Base-by-base conservation (phyloP, 2,888 invertebrate genomes). In the Panzeria rudis region DNA sequence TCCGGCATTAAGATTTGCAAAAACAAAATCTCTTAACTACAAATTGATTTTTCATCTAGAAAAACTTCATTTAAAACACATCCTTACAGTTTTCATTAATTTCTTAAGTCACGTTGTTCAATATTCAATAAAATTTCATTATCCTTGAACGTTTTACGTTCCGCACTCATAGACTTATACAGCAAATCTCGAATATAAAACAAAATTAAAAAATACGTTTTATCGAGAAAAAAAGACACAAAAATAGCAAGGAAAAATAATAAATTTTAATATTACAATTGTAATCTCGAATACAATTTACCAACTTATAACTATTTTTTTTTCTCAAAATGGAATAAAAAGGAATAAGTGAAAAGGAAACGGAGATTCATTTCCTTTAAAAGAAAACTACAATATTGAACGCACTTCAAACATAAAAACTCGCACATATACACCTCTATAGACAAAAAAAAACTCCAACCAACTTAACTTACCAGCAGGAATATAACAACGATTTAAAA, bases 121-220 rank as follows among this genome's bases (percentile, higher is more conserved):
- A 85, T 79, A 85, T 85, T 82, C 75, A 75, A 85, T 82, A 82
- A 85, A 85, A 85, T 82, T 78, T 82, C 82, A 82, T 82, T 85
- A 85, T 85, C 64, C 85, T 71, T 71, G 17, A 83, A 77, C 56
- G 66, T 50, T 66, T 73, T 59, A 23, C 29, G 32, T 73, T 15
- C 47, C 56, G 56, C 25, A 54, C 50, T 44, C 23, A 52, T 47
- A 35, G 15, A 50, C 54, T 17, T 13, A 41, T 20, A 54, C 41
- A 11, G 17, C 17, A 68, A 68, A 52, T 62, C 35, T 32, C 3
- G n/a, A 23, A 15, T 35, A 50, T 20, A 59, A 73, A 69, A 50
- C 5, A 50, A 73, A 56, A 64, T 25, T 61, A 75, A 44, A 66
- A 47, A 50, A 29, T n/a, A 47, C 52, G 17, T 50, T n/a, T 54